Conservation (phyloP, 2,888 invertebrate species). For the Pseudococcus jackbeardsleyi region DNA sequence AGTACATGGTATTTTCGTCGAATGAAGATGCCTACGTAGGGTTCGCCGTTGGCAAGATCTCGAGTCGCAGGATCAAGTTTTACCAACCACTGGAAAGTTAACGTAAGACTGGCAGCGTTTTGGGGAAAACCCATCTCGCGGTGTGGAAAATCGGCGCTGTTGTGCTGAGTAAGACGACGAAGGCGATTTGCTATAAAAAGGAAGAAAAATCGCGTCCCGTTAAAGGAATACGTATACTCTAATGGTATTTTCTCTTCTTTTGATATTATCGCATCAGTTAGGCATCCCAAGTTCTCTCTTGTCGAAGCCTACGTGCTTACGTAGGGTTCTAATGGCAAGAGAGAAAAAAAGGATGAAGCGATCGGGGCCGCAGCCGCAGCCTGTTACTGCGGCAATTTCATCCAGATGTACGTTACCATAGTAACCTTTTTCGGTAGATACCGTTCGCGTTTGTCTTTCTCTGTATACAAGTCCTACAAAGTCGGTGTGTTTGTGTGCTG, state of each 20-base stretch:
- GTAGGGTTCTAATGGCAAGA: background rate
- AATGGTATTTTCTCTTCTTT: constrained; percentile 22
- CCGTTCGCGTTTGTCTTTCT: constrained; percentile 31
- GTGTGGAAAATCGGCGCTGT: background rate
- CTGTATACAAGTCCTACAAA: background rate
- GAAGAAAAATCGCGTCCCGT: constrained; percentile 3
- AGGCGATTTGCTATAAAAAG: background rate
- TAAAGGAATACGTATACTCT: constrained; percentile 7
- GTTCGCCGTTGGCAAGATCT: background rate
- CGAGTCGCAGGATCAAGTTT: background rate
- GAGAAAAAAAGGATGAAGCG: background rate
- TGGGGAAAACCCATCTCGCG: background rate
- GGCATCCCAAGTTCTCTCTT: background rate
- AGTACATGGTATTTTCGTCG: background rate
- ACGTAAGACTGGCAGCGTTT: background rate
- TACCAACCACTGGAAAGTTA: background rate
- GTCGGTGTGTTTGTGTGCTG: background rate
- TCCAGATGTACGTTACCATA: constrained; percentile 64
- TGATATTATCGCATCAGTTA: constrained; percentile 22
- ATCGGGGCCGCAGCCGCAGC: background rate
- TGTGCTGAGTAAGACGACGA: background rate
- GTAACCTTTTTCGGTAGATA: constrained; percentile 58
- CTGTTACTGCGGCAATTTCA: constrained; percentile 56
- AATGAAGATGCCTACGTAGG: background rate
- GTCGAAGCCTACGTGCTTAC: background rate